Evolutionary conservation across 2,888 invertebrate genomes (phyloP).

Genomic region (Lordiphosa andalusiaca): DNA sequence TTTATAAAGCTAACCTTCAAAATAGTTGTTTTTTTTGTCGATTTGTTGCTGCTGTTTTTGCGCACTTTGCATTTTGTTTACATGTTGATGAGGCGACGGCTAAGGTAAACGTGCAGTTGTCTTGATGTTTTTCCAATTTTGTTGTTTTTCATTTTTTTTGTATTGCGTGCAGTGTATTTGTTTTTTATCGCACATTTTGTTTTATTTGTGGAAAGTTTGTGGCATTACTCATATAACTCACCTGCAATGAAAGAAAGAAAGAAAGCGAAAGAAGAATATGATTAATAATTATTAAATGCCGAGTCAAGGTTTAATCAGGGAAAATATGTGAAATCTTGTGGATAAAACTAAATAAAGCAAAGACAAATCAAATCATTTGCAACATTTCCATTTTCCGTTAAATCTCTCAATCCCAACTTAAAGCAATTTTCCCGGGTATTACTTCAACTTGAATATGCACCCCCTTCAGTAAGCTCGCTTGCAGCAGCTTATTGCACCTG

Average conservation of each 20-base stretch:
- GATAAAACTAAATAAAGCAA: too few species aligned
- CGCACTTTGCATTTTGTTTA: slow-evolving; percentile 58
- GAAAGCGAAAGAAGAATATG: slow-evolving; percentile 15
- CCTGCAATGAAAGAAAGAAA: slow-evolving; percentile 19
- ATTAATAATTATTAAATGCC: slow-evolving; percentile 17
- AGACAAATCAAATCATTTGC: too few species aligned
- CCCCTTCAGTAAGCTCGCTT: slow-evolving; percentile 5
- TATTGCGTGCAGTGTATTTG: slow-evolving; percentile 26
- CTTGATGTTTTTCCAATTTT: slow-evolving; percentile 10
- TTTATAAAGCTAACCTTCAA: slow-evolving; percentile 59
- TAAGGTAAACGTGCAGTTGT: slow-evolving; percentile 30
- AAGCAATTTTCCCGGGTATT: too few species aligned
- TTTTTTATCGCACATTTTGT: slow-evolving; percentile 25
- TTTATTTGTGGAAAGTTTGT: slow-evolving; percentile 24
- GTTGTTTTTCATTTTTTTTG: too few species aligned
- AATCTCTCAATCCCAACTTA: too few species aligned
- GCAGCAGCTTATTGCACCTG: slow-evolving; percentile 12
- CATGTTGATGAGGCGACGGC: slow-evolving; percentile 39
- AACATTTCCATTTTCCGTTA: too few species aligned
- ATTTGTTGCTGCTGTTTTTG: slow-evolving; percentile 27
- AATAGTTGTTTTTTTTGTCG: slow-evolving; percentile 20
- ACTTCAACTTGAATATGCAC: slow-evolving; percentile 1
- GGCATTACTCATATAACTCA: slow-evolving; percentile 62
- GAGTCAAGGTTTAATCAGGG: too few species aligned
- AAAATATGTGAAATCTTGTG: too few species aligned